Base-by-base conservation (phyloP, 2,113 vertebrate species). In the Cisticola juncidis region DNA sequence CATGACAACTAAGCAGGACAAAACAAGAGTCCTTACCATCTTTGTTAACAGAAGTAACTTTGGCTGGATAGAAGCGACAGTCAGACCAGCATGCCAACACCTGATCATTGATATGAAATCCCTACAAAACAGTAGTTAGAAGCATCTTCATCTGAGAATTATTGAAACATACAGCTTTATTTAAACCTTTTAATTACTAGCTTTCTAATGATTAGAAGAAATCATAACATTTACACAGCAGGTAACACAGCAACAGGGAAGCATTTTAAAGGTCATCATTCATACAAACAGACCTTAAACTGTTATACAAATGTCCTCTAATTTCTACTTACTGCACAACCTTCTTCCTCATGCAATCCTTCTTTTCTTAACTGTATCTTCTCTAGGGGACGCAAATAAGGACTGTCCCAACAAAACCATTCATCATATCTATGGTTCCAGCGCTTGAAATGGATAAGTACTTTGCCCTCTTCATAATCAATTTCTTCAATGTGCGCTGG, bases 71-170 rank as follows among this genome's bases (percentile, higher is more conserved):
- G 98, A 99, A 99, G 61, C 99, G 98, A 96, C 99, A 99, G 96
- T 99, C 99, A 44, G 99, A 99, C 99, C 99, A 99, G 97, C 99
- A 99, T 40, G 99, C 99, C 97, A 99, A 96, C 26, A 99, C 99
- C 84, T 99, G 99, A 29, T 99, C 98, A 11, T 99, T 99, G 68
- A 99, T 98, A 62, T 98, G 98, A 97, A 99, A 99, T 93, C 97
- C 98, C 99, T 99, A 96, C 19, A 97, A 94, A 56, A 97, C 48
- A 94, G 33, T 2, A 90, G 51, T 58, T 50, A 51, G 25, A 81
- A 92, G 12, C 12, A 13, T 92, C 82, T 82, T 87, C 12, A 77
- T 24, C n/a, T 74, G 51, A 83, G 22, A 77, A 61, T 77, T 81
- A 60, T 17, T 54, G 54, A 76, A 69, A 69, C n/a, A 58, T 8